Conservation (phyloP, 2,113 vertebrate genomes). For the Dipodomys merriami region DNA sequence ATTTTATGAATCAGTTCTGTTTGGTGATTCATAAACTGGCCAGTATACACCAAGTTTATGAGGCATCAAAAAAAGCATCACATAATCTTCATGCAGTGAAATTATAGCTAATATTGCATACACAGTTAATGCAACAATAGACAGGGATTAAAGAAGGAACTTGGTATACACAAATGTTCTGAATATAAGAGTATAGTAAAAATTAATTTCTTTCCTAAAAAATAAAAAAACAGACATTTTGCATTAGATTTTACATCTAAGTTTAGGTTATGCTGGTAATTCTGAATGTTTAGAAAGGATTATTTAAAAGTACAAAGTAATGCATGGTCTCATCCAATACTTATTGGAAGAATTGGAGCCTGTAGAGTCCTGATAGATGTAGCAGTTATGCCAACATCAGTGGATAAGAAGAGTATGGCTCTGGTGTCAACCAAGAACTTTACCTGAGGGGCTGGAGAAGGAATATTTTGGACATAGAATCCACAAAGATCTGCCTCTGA, state of each 20-base stretch:
- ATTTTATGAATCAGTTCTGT: constrained; percentile 81
- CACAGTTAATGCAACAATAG: constrained; percentile 71
- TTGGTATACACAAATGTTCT: constrained; percentile 71
- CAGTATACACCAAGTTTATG: constrained; percentile 60
- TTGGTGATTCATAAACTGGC: constrained; percentile 73
- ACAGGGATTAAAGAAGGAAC: constrained; percentile 74
- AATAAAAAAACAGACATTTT: constrained; percentile 43
- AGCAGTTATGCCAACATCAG: not conserved
- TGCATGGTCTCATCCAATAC: not conserved
- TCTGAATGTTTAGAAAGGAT: constrained; percentile 58
- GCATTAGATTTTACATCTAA: constrained; percentile 45
- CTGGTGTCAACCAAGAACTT: not conserved
- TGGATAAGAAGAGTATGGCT: not conserved
- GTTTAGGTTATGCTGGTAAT: constrained; percentile 1
- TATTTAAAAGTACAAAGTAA: constrained; percentile 1
- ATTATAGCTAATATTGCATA: constrained; percentile 9
- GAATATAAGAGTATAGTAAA: constrained; percentile 61
- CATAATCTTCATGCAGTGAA: constrained; percentile 60
- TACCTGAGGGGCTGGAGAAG: not conserved
- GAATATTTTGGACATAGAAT: constrained; percentile 2
- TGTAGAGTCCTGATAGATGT: not conserved
- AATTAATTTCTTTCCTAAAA: constrained; percentile 63
- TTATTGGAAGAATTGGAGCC: not conserved
- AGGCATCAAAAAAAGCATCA: constrained; percentile 62
- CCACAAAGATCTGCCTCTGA: constrained; percentile 34